Base-by-base conservation (phyloP, 2,888 invertebrate species). In the Apamea epomidion region DNA sequence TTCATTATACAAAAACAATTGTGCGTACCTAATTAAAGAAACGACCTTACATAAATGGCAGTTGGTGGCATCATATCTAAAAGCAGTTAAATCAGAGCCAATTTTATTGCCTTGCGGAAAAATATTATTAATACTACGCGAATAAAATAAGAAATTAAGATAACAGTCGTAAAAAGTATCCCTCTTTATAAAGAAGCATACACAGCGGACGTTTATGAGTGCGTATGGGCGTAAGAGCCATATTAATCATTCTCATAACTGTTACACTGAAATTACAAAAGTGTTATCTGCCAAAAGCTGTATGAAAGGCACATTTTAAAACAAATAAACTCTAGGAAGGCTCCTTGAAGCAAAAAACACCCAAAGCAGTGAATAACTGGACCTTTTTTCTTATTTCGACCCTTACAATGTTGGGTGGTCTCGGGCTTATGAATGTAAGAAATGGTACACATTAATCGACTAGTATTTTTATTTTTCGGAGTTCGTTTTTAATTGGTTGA, bases 401-500 rank as follows among this genome's bases (percentile, higher is more conserved):
- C 90, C 82, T 90, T 87, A 84, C 72, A 86, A 85, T 80, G 80
- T 85, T 91, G 93, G 93, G 93, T 93, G 93, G 93, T 93, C 93
- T 81, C 70, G 10, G 25, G 72, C 58, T 89, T 83, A 84, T 86
- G 82, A 89, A 80, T 87, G 86, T 82, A 84, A 83, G 80, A 73
- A 81, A 82, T 87, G 72, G 70, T 82, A 80, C 74, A 80, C 70
- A 76, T 82, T 82, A 83, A 83, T 88, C 74, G 71, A 60, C 45
- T 62, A 71, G 60, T 79, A 72, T 88, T 72, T 76, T 80, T 67
- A 54, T 77, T 76, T 79, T 80, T 77, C 6, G 29, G 67, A 72
- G 45, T 42, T 68, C 73, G 16, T 77, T 81, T 75, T 79, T 58
- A 67, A 73, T 78, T 88, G 69, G 54, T 37, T 51, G 48, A 64